Base-by-base conservation (phyloP, 1,140 invertebrate species). In the Hypothenemus hampei region DNA sequence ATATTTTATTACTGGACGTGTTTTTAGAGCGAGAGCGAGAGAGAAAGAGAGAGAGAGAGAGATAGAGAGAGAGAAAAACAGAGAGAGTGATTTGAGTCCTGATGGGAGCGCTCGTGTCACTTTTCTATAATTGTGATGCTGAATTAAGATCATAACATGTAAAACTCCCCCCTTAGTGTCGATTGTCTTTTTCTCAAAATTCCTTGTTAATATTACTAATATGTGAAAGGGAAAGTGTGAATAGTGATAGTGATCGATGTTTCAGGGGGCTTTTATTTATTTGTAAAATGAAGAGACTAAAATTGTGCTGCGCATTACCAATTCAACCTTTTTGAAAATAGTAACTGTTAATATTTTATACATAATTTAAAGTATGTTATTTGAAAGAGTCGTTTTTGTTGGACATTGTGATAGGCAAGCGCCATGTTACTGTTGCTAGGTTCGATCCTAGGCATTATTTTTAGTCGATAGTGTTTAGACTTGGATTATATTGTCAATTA, bases 271-370 rank as follows among this genome's bases (percentile, higher is more conserved):
- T n/a, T n/a, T n/a, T n/a, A n/a, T n/a, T n/a, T n/a, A n/a, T n/a
- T n/a, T n/a, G n/a, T n/a, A n/a, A n/a, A n/a, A n/a, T n/a, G n/a
- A n/a, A n/a, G n/a, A n/a, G n/a, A n/a, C n/a, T n/a, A n/a, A n/a
- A n/a, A n/a, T n/a, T 45, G 11, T 26, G 21, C 20, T 45, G 22
- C 41, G 24, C 41, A 26, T 45, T 45, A 45, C 70, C 69, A 67
- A 70, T 66, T 65, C 66, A 66, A 62, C 52, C 53, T 53, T 63
- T 50, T 55, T 59, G 57, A 64, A 65, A 69, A 68, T 71, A 69
- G 65, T 70, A 70, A 70, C 69, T 71, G 69, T 71, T 71, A 71
- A 71, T 71, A 71, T 71, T 71, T 71, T 71, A 71, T 71, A 71
- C 67, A 71, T 71, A 71, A 71, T 71, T 71, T 71, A 71, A 71